phyloP scores from a whole-genome alignment of 2,888 invertebrate species.

The Mystacides longicornis region DNA sequence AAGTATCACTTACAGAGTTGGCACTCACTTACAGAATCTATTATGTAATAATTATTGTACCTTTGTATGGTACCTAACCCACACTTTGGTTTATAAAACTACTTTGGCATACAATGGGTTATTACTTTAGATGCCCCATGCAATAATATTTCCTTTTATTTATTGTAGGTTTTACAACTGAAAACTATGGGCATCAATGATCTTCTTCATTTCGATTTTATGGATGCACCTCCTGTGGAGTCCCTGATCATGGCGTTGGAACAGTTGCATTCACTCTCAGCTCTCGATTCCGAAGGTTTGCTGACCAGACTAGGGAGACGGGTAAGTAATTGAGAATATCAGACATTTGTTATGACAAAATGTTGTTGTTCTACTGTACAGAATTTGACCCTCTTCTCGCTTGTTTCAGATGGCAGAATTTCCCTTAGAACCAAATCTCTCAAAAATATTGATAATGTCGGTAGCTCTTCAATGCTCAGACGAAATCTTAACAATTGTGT shows the following conservation, averaged over 20 bases:
- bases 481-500: slow-evolving; percentile 96
- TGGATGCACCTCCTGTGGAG: slow-evolving; percentile 99
- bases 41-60: too few species aligned
- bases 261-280: slow-evolving; percentile 92
- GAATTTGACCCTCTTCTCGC: background rate
- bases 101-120: too few species aligned
- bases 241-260: slow-evolving; percentile 96
- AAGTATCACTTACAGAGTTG: too few species aligned
- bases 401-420: slow-evolving; percentile 93
- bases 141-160: too few species aligned
- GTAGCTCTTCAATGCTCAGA: slow-evolving; percentile 96
- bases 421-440: slow-evolving; percentile 94
- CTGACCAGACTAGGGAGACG: slow-evolving; percentile 73
- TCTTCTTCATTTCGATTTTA: slow-evolving; percentile 96
- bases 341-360: background rate
- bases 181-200: slow-evolving; percentile 99
- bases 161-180: slow-evolving; percentile 72
- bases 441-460: slow-evolving; percentile 99
- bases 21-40: too few species aligned
- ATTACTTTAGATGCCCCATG: too few species aligned
- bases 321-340: slow-evolving; percentile 35
- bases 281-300: slow-evolving; percentile 90
- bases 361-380: background rate
- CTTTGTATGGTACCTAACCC: too few species aligned
- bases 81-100: too few species aligned